Percentiles rank a stretch among this genome's conserved stretches.
These are phyloP conservation scores for Brachyptera putata DNA, from an alignment of 2,888 invertebrate genomes.

Conservation along the genomic window DNA sequence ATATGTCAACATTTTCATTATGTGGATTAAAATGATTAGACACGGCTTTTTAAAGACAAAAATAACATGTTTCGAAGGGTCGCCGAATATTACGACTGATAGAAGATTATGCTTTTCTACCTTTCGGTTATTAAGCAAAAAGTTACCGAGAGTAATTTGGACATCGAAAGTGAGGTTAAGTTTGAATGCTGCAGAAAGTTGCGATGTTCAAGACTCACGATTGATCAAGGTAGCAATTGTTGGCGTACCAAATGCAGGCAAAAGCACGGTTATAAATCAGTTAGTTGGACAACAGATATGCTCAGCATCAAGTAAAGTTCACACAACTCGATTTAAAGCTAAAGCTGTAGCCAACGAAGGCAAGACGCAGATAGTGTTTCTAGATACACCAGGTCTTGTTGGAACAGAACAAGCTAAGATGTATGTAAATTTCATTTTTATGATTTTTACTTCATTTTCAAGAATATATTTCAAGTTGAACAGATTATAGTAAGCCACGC, in stretches of 20 bases:
- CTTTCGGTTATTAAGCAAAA: too few species aligned
- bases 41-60: too few species aligned
- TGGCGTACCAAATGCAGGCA: constrained; percentile 92
- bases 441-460: constrained; percentile 19
- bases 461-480: too few species aligned
- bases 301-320: constrained; percentile 85
- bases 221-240: constrained; percentile 73
- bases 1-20: too few species aligned
- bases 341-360: constrained; percentile 68
- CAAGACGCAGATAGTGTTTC: constrained; percentile 83
- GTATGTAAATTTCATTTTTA: constrained; percentile 45
- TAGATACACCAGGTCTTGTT: constrained; percentile 92
- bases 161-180: constrained; percentile 5
- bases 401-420: constrained; percentile 61
- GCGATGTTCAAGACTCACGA: constrained; percentile 2
- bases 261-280: constrained; percentile 90
- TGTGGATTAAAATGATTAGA: too few species aligned
- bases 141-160: too few species aligned
- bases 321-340: constrained; percentile 75
- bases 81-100: too few species aligned
- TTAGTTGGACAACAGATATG: constrained; percentile 82
- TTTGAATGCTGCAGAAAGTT: background rate
- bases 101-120: too few species aligned
- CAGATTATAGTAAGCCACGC: too few species aligned
- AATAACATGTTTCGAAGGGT: too few species aligned